Evolutionary conservation across 2,888 invertebrate genomes (phyloP), one percentile per base, ranked within the genome.

Genomic region (Stratiomys singularior): DNA sequence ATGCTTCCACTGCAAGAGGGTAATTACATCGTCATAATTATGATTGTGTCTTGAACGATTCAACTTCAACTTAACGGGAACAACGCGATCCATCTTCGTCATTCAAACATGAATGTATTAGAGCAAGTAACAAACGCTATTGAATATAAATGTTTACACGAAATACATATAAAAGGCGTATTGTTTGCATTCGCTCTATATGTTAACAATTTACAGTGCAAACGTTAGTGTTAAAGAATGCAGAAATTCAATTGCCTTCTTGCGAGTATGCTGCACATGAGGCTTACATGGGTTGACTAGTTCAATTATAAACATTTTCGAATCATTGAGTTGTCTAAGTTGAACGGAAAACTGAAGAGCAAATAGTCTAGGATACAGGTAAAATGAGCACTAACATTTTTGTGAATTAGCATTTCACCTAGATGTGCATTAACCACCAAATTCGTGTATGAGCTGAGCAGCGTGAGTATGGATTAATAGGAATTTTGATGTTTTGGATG

Each of bases 11-110:
- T 52, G n/a, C 52, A n/a, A 13, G 15, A 52, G 52, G 18, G 18
- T 52, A 52, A 18, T 52, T 52, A 18, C 52, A 64, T 64, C 15
- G 60, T 1, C 27, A 18, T 64, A 64, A 64, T 64, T 64, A 64
- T 64, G 25, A 64, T n/a, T 28, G n/a, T 64, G 13, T 11, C 15
- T 28, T 64, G 64, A 64, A 64, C 28, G 64, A 28, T n/a, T 28
- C n/a, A 25, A 60, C 27, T 21, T 13, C 25, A 27, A 64, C 30
- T 64, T 64, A 64, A 64, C 64, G 27, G n/a, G 28, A 64, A 64
- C 64, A 27, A 1, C 28, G 64, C 64, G 64, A 52, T 52, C 52
- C 52, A 52, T 52, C 52, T 52, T 13, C 15, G 52, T 52, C 52
- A 52, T 5, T 13, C 4, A 52, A 52, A 18, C 52, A 52, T 52